Evolutionary conservation across 2,888 invertebrate genomes (phyloP), one percentile per base, ranked within the genome.

Genomic region (Patella pellucida): DNA sequence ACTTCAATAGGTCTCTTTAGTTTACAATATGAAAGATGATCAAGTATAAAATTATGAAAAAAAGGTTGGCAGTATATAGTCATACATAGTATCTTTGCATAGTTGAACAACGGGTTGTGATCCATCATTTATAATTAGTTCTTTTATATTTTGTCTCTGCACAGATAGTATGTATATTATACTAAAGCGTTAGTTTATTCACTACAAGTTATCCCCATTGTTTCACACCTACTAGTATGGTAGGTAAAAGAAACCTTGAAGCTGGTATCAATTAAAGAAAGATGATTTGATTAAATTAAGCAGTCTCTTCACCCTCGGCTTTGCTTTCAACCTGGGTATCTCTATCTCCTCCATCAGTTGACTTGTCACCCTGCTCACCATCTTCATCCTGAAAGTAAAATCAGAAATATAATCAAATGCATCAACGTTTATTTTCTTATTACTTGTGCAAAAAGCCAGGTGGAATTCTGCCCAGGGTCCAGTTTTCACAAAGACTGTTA

Each of bases 261-360:
- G 41, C 41, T 41, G 41, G 41, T 41, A 41, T 41, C 41, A 41
- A 41, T 41, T 41, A 41, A 41, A 41, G 41, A 41, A 41, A 41
- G 41, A 41, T 41, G 41, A 41, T 41, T 41, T 41, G 41, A 41
- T 41, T 41, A 69, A 69, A 16, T 69, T 16, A 69, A 16, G 27
- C 69, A 69, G 16, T 50, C 9, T 51, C n/a, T 71, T 51, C 31
- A 41, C 31, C 50, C 16, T 51, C n/a, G 52, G 41, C 78, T 69
- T 69, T 76, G 76, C 52, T 75, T 77, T 71, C 52, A 74, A 41
- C 76, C 72, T 52, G 75, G 68, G 52, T 72, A 51, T 50, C 77
- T 68, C 31, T 75, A 9, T 67, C 67, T 50, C 74, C 80, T 69
- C 80, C 78, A 0, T 78, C 79, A 41, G 41, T 41, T 41, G 41